phyloP scores from a whole-genome alignment of 2,888 invertebrate species.

The Ophion costatus region DNA sequence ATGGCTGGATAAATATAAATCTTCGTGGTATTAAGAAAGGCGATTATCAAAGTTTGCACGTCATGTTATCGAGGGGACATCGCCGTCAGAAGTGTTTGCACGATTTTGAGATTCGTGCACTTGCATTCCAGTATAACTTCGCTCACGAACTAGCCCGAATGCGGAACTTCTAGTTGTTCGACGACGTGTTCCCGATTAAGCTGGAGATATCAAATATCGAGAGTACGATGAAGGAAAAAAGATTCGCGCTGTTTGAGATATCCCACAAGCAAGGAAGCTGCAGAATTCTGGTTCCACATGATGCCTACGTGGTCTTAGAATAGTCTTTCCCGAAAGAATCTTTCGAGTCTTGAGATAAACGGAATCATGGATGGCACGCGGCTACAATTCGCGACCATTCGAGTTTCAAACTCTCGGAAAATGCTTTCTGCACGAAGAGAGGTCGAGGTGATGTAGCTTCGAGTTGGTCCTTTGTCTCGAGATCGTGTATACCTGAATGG shows the following conservation, averaged over 20 bases:
- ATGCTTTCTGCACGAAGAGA: constrained; percentile 3
- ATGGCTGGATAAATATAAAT: too few relatives aligned
- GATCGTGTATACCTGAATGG: background rate
- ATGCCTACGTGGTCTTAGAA: constrained; percentile 32
- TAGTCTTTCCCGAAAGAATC: constrained; percentile 38
- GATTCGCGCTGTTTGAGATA: background rate
- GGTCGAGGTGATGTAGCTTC: background rate
- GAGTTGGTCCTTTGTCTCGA: constrained; percentile 10
- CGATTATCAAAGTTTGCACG: too few relatives aligned
- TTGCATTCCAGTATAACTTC: background rate
- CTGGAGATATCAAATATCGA: constrained; percentile 65
- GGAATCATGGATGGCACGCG: constrained; percentile 35
- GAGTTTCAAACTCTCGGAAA: constrained; percentile 39
- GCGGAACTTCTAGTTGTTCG: constrained; percentile 64
- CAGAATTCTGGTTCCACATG: constrained; percentile 15
- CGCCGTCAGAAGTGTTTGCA: too few relatives aligned
- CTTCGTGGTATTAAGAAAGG: too few relatives aligned
- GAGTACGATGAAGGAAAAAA: constrained; percentile 20
- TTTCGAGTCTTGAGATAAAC: background rate
- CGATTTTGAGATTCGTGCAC: background rate
- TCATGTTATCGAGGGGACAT: too few relatives aligned
- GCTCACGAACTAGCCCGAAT: background rate
- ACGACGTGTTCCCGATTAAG: constrained; percentile 72
- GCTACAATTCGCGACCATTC: constrained; percentile 54
- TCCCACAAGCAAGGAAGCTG: background rate